Conservation (phyloP, 2,113 vertebrate genomes). For the Mormyrus lacerda region DNA sequence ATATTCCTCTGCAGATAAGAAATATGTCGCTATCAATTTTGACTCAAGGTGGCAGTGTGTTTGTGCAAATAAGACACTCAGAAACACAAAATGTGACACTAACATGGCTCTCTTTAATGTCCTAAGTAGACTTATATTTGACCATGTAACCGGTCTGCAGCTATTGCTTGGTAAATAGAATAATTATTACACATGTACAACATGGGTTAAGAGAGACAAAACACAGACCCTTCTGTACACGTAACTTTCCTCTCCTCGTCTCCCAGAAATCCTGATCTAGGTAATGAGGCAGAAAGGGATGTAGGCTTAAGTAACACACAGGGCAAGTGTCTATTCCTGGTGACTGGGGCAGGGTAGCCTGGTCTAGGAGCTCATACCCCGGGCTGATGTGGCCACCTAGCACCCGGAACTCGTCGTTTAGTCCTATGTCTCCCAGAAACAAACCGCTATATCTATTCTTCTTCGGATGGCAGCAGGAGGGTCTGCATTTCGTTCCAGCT, state of each 20-base stretch:
- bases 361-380: background rate
- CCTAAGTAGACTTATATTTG: background rate
- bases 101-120: background rate
- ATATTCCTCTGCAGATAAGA: background rate
- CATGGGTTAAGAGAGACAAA: background rate
- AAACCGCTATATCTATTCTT: background rate
- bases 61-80: conserved; percentile 1
- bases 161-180: background rate
- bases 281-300: background rate
- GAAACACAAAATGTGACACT: background rate
- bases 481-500: conserved; percentile 1
- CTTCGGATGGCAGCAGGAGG: background rate
- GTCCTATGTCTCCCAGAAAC: background rate
- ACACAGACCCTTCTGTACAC: background rate
- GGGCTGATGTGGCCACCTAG: background rate
- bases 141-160: background rate
- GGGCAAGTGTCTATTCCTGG: background rate
- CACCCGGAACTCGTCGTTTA: background rate
- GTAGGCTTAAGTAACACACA: background rate
- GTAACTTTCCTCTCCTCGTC: background rate
- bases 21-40: background rate
- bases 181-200: background rate
- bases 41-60: background rate
- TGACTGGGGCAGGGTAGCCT: background rate
- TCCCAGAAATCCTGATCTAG: background rate